These are phyloP conservation scores for Melinopterus prodromus DNA, from an alignment of 2,888 invertebrate species.

Conservation along the genomic window DNA sequence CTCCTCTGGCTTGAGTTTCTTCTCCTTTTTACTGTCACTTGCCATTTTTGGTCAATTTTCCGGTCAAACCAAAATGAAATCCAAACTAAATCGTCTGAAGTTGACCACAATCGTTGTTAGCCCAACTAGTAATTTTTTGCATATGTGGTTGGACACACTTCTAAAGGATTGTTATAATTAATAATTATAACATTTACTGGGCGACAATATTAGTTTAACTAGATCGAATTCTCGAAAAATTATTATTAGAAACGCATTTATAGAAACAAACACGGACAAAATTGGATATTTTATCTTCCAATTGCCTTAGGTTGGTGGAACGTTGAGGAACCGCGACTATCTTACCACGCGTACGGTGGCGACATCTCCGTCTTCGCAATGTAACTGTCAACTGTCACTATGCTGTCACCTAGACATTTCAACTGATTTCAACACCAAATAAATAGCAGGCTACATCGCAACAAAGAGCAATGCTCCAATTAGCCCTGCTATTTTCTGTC, in stretches of 20 bases:
- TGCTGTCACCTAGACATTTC: slow-evolving; percentile 4
- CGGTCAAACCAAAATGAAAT: not conserved
- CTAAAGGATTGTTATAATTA: too few relatives aligned
- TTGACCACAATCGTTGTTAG: not conserved
- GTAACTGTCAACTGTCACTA: too few relatives aligned
- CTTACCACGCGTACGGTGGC: too few relatives aligned
- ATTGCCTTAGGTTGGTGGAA: too few relatives aligned
- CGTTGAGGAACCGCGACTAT: too few relatives aligned
- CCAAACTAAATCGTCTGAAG: not conserved
- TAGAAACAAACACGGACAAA: too few relatives aligned
- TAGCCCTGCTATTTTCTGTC: not conserved
- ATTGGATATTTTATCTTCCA: too few relatives aligned
- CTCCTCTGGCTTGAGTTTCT: slow-evolving; percentile 74
- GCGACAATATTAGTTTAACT: too few relatives aligned
- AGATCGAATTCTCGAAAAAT: too few relatives aligned
- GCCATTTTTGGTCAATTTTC: slow-evolving; percentile 53
- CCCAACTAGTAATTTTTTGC: not conserved
- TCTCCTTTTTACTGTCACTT: slow-evolving; percentile 58
- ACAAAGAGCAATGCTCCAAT: not conserved
- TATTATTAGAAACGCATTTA: too few relatives aligned
- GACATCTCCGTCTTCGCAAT: not conserved
- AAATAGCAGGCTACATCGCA: not conserved
- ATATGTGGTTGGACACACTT: too few relatives aligned
- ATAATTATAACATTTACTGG: too few relatives aligned
- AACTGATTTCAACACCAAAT: not conserved